Conservation (phyloP, 1,140 invertebrate species). For the Andricus grossulariae region DNA sequence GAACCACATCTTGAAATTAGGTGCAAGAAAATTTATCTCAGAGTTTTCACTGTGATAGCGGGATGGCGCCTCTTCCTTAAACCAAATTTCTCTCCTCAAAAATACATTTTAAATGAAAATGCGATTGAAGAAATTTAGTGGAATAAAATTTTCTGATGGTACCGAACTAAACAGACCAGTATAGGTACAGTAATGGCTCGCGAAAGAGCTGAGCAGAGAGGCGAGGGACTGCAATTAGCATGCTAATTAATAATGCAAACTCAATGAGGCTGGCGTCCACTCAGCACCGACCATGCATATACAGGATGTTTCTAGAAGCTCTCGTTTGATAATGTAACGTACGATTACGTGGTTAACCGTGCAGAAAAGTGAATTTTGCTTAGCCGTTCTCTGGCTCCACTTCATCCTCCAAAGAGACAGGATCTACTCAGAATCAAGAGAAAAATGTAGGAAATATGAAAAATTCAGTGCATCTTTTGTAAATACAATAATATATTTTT, state of each 20-base stretch:
- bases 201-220: conserved; percentile 55
- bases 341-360: conserved; percentile 38
- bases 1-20: no score
- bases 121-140: no score
- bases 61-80: no score
- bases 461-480: no score
- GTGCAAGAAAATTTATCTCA: no score
- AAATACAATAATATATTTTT: no score
- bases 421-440: conserved; percentile 5
- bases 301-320: conserved; percentile 49
- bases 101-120: no score
- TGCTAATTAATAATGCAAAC: conserved; percentile 65
- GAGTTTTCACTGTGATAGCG: no score
- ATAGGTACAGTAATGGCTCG: conserved; percentile 38
- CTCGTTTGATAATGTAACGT: conserved; percentile 56
- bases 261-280: conserved; percentile 59
- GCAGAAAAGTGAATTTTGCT: conserved; percentile 37
- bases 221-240: conserved; percentile 63
- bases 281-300: conserved; percentile 47
- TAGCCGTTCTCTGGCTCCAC: conserved; percentile 2
- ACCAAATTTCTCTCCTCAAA: no score
- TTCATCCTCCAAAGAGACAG: not conserved
- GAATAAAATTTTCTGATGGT: not conserved
- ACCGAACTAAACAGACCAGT: not conserved
- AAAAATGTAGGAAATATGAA: not conserved